Evolutionary conservation across 2,888 invertebrate species (phyloP).

Genomic region (Apodemia duryi): DNA sequence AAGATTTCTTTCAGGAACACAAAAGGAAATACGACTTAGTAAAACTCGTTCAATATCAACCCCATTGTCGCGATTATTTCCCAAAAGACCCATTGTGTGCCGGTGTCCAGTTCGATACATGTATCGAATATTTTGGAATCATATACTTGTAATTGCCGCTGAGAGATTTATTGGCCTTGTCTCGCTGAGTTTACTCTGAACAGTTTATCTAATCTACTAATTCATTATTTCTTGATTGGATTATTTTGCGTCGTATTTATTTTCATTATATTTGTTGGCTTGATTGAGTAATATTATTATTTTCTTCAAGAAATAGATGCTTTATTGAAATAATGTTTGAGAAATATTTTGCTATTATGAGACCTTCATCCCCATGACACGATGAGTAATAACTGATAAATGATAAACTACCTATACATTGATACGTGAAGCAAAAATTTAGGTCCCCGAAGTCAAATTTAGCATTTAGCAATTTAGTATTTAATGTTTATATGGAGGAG

Average conservation of each 20-base stretch:
- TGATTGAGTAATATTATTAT: background rate
- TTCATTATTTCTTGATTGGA: conserved; percentile 33
- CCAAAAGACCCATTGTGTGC: conserved; percentile 55
- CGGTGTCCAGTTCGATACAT: conserved; percentile 43
- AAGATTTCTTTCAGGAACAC: background rate
- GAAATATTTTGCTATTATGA: background rate
- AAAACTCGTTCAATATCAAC: conserved; percentile 8
- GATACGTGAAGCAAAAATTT: no score
- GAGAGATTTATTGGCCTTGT: conserved; percentile 63
- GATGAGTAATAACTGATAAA: no score
- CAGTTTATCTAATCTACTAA: conserved; percentile 65
- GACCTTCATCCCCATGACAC: background rate
- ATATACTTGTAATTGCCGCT: conserved; percentile 46
- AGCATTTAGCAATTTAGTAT: no score
- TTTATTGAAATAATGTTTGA: background rate
- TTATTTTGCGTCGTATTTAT: conserved; percentile 6
- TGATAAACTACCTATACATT: no score
- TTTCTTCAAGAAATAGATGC: background rate
- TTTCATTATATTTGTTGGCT: background rate
- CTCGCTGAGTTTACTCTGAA: conserved; percentile 39
- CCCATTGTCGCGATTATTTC: conserved; percentile 55
- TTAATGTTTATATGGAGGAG: no score
- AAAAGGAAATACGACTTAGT: background rate
- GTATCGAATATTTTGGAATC: conserved; percentile 46
- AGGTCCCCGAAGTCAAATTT: no score